Evolutionary conservation across 2,113 vertebrate species (phyloP), one percentile per base, ranked within the genome.

Genomic region (Rutilus rutilus): DNA sequence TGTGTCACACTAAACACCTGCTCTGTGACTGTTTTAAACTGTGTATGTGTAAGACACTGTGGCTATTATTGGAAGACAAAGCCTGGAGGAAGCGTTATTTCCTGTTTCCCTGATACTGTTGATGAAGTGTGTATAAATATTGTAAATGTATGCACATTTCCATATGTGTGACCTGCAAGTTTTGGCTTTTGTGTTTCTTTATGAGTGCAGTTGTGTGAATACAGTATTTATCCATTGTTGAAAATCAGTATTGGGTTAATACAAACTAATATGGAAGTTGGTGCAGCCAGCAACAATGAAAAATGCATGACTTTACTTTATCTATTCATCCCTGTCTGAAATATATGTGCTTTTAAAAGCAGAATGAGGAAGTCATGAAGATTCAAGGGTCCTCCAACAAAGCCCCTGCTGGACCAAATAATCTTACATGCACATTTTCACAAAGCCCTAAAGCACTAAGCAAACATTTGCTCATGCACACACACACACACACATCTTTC

Each of bases 361-460:
- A 50, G n/a, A 47, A 27, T 75, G 67, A 36, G 73, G 39, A 80
- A 69, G 59, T 62, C 5, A 36, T 23, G 33, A n/a, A n/a, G n/a
- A 71, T 71, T 82, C 17, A 25, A 85, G 62, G 60, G 71, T 65
- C 78, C 77, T 87, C 42, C 17, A 80, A 86, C 69, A 84, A 78
- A 83, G 47, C 30, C 50, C 10, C 52, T 39, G 47, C 36, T 50
- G 47, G 36, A 79, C 54, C 83, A 67, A 87, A 88, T 67, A 78
- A 74, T 69, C 79, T 54, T 25, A 27, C 39, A 84, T 27, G 23
- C 39, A 76, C 47, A 45, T 54, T 59, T 73, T 33, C 39, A 71
- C 69, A 39, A 78, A 76, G 80, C 33, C 52, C 54, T 57, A 36
- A 33, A 42, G n/a, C 67, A 52, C 33, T 64, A 84, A 62, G n/a